These are phyloP conservation scores for Drosophila monieri DNA, from an alignment of 2,888 invertebrate species.

Conservation along the genomic window DNA sequence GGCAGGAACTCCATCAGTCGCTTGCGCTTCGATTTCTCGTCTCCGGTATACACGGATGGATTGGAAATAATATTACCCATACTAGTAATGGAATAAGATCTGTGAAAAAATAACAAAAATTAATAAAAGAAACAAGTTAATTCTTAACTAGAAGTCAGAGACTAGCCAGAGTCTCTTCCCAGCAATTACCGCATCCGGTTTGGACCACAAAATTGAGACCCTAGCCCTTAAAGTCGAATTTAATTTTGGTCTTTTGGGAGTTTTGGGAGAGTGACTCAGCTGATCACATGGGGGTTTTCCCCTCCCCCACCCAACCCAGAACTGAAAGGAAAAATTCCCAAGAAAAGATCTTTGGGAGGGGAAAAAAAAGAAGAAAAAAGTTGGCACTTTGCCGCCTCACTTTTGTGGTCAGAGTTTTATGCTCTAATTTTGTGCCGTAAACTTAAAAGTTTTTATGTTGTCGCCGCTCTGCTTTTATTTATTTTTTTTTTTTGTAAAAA, in stretches of 20 bases:
- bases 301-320: too few species aligned
- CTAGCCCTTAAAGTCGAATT: slow-evolving; percentile 59
- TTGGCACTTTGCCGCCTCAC: slow-evolving; percentile 2
- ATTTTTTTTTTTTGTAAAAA: slow-evolving; percentile 12
- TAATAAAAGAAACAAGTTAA: too few species aligned
- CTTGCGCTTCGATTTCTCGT: not conserved
- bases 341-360: slow-evolving; percentile 11
- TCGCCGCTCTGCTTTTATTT: slow-evolving; percentile 22
- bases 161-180: slow-evolving; percentile 11
- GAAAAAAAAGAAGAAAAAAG: slow-evolving; percentile 7
- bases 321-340: slow-evolving; percentile 9
- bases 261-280: slow-evolving; percentile 8
- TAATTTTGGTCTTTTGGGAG: too few species aligned
- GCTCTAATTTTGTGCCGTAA: slow-evolving; percentile 53
- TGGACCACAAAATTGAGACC: slow-evolving; percentile 1
- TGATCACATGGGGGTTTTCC: slow-evolving; percentile 3
- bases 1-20: not conserved
- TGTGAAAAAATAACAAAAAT: too few species aligned
- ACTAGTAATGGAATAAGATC: not conserved
- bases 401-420: slow-evolving; percentile 38
- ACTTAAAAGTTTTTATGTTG: slow-evolving; percentile 44
- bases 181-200: slow-evolving; percentile 72
- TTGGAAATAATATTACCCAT: slow-evolving; percentile 1
- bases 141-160: too few species aligned
- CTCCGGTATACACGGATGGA: not conserved